Evolutionary conservation across 2,113 vertebrate genomes (phyloP).

Genomic region (Abramis brama): DNA sequence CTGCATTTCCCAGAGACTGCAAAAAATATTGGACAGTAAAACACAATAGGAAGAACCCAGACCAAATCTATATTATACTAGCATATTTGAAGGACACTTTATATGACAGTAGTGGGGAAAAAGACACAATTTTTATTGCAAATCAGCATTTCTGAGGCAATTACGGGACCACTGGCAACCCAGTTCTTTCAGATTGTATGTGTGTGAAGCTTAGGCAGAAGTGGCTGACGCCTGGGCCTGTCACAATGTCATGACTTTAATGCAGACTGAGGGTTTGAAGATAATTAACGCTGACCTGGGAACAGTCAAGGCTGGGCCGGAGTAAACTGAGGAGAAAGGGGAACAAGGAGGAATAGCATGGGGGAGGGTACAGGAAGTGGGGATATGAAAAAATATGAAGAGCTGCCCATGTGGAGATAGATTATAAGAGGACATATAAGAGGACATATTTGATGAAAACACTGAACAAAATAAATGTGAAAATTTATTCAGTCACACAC

Average conservation of each 20-base stretch:
- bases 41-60: not conserved
- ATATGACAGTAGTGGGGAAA: not conserved
- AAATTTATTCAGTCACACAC: not conserved
- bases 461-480: not conserved
- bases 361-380: not conserved
- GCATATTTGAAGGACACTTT: not conserved
- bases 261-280: not conserved
- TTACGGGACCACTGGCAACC: conserved; percentile 31
- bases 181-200: conserved; percentile 49
- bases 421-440: not conserved
- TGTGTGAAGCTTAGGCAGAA: conserved; percentile 3
- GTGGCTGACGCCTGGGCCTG: conserved; percentile 1
- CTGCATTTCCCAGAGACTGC: not conserved
- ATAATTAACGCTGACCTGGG: conserved; percentile 37
- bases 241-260: conserved; percentile 9
- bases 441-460: not conserved
- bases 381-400: not conserved
- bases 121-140: not conserved
- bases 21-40: not conserved
- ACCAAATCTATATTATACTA: not conserved
- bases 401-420: not conserved
- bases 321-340: conserved; percentile 14
- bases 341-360: not conserved
- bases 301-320: conserved; percentile 7
- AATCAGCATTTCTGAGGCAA: conserved; percentile 10